Evolutionary conservation across 1,140 invertebrate species (phyloP), one percentile per base, ranked within the genome.

Genomic region (Eufriesea mexicana): DNA sequence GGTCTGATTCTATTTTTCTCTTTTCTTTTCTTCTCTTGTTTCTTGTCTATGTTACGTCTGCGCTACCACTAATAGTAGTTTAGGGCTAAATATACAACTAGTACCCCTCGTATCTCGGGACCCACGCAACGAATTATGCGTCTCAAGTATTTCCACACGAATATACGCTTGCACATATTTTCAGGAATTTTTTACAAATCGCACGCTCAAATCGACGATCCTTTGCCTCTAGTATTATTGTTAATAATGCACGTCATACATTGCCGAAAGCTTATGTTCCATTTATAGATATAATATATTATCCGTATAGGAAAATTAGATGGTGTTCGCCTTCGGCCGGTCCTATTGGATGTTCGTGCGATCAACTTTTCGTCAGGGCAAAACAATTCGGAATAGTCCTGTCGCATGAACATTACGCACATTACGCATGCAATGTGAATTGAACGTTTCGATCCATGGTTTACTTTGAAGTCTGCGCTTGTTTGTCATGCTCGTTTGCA

Each of bases 211-310:
- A 74, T 86, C 68, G 67, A 23, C 71, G 67, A 64, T 82, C 57
- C 54, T 81, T 51, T 80, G 23, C 18, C 71, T 74, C 55, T 79
- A 79, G 42, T 61, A 70, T 88, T 87, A 83, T 89, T 77, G 86
- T 88, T 90, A 88, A 91, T 91, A 92, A 92, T 90, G 89, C 88
- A 92, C 84, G 79, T 84, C 87, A 70, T 49, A 45, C 67, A 49
- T 4, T 67, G 42, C 23, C 64, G 64, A 67, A 67, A 67, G 18
- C 23, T 23, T 14, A n/a, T 23, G 10, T 67, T 7, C n/a, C 35
- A 5, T 66, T 45, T 23, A 66, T 12, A 35, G 9, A 14, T 35
- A 66, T 35, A 66, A 5, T 23, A 66, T 42, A 66, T 67, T 42
- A 23, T 64, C 55, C 25, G 1, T 35, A 35, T 35, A 35, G 35